Base-by-base conservation (phyloP, 1,140 invertebrate genomes). In the Drosophila teissieri region DNA sequence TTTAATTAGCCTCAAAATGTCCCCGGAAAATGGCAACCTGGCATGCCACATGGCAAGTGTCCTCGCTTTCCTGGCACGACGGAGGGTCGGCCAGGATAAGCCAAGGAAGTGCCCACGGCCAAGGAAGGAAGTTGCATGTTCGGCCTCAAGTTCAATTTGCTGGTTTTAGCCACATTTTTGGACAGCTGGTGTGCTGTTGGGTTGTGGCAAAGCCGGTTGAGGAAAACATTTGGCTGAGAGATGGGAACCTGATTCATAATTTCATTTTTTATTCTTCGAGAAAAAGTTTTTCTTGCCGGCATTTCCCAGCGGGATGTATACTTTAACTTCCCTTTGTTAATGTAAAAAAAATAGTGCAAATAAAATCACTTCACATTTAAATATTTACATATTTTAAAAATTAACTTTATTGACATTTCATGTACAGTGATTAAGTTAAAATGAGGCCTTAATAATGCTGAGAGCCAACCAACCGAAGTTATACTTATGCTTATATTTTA, bases 1-100 rank as follows among this genome's bases (percentile, higher is more conserved):
- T 80, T 89, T 88, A 88, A 89, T 89, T 88, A 88, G 84, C 84
- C 84, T 80, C 63, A 80, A 88, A 83, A 89, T 73, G 76, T 84
- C 69, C 60, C 46, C 49, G 52, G 36, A 80, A 80, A 82, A 88
- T 88, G 82, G 70, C 83, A 64, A 51, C 42, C 46, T 79, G 61
- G 75, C 82, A 86, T 86, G 82, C 70, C 76, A 88, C 60, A 57
- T 55, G 60, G 53, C 51, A 48, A 68, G 54, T 73, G 76, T 67
- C 74, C 44, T 57, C 62, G 34, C 24, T 39, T 46, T 4, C n/a
- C 14, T 19, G 19, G 5, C 2, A 31, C 31, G 44, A 17, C 6
- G 17, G 49, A 42, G 74, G 62, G 69, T 67, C 37, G 60, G 62
- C 2, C 49, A 52, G 49, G 73, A 70, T 68, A 82, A 82, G 63